Percentiles rank a stretch among this genome's conserved stretches.
phyloP scores from a whole-genome alignment of 2,888 invertebrate genomes.

The Chorisops tibialis region DNA sequence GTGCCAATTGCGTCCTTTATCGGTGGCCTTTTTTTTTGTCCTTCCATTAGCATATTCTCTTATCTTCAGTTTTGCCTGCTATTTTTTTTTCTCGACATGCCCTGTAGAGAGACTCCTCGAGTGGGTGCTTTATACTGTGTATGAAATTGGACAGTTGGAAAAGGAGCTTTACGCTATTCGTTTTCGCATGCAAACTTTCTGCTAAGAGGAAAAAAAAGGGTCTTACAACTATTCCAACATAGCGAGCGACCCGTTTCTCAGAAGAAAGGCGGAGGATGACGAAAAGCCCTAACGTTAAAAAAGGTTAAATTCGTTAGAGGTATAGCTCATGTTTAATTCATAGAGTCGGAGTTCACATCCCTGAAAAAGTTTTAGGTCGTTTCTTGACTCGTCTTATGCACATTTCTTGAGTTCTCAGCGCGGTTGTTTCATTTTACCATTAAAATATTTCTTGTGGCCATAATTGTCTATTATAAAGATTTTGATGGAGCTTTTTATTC shows the following conservation, averaged over 20 bases:
- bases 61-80: slow-evolving; percentile 24
- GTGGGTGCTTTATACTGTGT: background rate
- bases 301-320: background rate
- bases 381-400: slow-evolving; percentile 13
- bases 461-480: slow-evolving; percentile 19
- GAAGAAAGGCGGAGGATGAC: background rate
- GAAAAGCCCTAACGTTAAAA: too few species aligned
- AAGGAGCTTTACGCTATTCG: slow-evolving; percentile 16
- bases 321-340: slow-evolving; percentile 8
- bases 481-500: background rate
- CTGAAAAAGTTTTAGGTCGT: slow-evolving; percentile 28
- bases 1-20: slow-evolving; percentile 35
- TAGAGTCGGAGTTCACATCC: background rate
- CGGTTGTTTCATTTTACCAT: slow-evolving; percentile 28
- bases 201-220: background rate
- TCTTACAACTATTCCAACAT: background rate
- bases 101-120: background rate
- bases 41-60: slow-evolving; percentile 34
- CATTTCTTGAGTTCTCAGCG: slow-evolving; percentile 1
- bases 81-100: slow-evolving; percentile 20
- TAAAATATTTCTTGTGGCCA: slow-evolving; percentile 28
- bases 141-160: slow-evolving; percentile 22
- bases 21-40: slow-evolving; percentile 26
- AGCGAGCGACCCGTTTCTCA: background rate
- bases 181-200: slow-evolving; percentile 3